These are phyloP conservation scores for Lasiommata megera DNA, from an alignment of 2,888 invertebrate genomes.

Conservation along the genomic window DNA sequence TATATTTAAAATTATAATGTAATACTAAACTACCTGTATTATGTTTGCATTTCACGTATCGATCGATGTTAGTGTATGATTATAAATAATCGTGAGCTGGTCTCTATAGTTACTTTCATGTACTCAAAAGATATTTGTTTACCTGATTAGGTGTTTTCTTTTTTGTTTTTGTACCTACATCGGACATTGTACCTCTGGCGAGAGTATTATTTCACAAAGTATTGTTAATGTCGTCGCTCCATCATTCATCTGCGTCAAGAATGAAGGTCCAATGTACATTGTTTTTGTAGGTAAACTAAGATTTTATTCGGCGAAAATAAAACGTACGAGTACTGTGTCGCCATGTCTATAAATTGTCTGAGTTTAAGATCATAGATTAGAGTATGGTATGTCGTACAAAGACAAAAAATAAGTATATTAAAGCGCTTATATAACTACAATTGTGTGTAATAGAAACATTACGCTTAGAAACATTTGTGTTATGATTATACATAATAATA, in stretches of 20 bases:
- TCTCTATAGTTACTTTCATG: constrained; percentile 65
- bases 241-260: constrained; percentile 58
- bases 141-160: constrained; percentile 52
- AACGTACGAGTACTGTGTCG: constrained; percentile 40
- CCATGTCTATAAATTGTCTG: constrained; percentile 60
- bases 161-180: constrained; percentile 42
- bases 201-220: constrained; percentile 48
- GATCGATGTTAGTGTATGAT: constrained; percentile 52
- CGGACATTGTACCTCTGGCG: constrained; percentile 40
- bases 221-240: constrained; percentile 47
- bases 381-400: constrained; percentile 50
- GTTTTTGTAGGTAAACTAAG: constrained; percentile 70
- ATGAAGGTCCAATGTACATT: constrained; percentile 70
- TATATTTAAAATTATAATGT: constrained; percentile 25
- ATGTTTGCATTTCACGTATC: constrained; percentile 69
- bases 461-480: constrained; percentile 76
- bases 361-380: constrained; percentile 50
- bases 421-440: constrained; percentile 68
- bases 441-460: constrained; percentile 77
- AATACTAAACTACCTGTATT: constrained; percentile 60
- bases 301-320: constrained; percentile 54
- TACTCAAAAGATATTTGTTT: constrained; percentile 71
- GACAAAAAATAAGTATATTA: constrained; percentile 53
- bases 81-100: constrained; percentile 67
- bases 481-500: constrained; percentile 56